These are phyloP conservation scores for Bradypus variegatus DNA, from an alignment of 2,797 vertebrate species.

Conservation along the genomic window DNA sequence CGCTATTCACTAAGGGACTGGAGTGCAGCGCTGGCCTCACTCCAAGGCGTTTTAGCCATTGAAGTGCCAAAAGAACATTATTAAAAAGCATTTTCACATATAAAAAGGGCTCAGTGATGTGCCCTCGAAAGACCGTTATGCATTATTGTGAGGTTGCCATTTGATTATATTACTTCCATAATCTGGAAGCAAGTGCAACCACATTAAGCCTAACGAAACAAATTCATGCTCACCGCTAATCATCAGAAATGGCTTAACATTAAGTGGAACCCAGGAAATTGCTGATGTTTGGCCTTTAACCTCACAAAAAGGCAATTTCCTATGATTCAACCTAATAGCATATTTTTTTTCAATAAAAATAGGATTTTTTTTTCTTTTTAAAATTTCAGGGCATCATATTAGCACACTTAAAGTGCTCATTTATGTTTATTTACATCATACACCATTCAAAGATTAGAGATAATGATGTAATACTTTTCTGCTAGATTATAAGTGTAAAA, in stretches of 20 bases:
- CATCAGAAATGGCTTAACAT: background rate
- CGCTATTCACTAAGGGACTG: background rate
- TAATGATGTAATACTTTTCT: background rate
- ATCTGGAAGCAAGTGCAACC: background rate
- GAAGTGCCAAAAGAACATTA: slow-evolving; percentile 43
- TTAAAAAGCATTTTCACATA: slow-evolving; percentile 53
- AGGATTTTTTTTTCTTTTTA: background rate
- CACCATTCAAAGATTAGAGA: background rate
- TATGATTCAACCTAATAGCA: background rate
- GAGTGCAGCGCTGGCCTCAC: slow-evolving; percentile 3
- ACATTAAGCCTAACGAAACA: background rate
- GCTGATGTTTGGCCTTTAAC: background rate
- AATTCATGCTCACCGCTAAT: background rate
- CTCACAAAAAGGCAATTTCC: background rate
- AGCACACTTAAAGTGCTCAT: background rate
- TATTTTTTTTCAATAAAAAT: background rate
- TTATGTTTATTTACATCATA: background rate
- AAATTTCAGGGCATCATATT: background rate
- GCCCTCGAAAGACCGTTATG: slow-evolving; percentile 13
- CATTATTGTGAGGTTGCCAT: background rate
- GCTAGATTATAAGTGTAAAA: background rate
- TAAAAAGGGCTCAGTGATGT: background rate
- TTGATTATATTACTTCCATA: background rate
- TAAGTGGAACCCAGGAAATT: background rate
- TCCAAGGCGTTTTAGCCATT: slow-evolving; percentile 32